Percentiles rank a stretch among this genome's conserved stretches.
phyloP scores from a whole-genome alignment of 2,797 vertebrate genomes.

The Podarcis siculus region DNA sequence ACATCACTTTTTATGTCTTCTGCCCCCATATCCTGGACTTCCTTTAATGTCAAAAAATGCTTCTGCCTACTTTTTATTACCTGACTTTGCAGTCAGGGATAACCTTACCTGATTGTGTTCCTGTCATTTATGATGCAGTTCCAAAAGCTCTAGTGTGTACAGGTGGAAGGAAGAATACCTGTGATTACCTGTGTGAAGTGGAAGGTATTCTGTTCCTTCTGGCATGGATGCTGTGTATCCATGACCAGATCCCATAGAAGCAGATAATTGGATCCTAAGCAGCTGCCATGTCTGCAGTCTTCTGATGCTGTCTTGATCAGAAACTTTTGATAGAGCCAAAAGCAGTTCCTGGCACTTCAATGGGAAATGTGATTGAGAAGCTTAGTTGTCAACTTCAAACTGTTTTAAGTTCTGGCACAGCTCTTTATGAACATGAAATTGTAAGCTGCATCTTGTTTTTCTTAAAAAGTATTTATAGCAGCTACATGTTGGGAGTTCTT shows the following conservation, averaged over 20 bases:
- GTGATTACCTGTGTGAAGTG: background rate
- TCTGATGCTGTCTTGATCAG: background rate
- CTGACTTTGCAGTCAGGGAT: background rate
- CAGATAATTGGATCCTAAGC: conserved; percentile 7
- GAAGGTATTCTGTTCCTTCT: background rate
- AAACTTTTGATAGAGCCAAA: background rate
- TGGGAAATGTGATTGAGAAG: background rate
- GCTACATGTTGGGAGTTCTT: conserved; percentile 28
- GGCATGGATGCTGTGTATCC: background rate
- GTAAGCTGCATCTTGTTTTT: conserved; percentile 33
- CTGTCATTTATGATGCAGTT: background rate
- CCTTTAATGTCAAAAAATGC: background rate
- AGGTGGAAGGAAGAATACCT: background rate
- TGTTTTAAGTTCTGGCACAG: background rate
- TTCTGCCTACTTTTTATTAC: background rate
- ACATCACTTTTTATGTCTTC: background rate
- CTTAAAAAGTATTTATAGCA: conserved; percentile 30
- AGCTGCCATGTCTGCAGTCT: background rate
- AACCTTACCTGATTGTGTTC: background rate
- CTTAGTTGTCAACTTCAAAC: conserved; percentile 29
- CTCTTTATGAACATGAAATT: conserved; percentile 26
- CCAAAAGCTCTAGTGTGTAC: background rate
- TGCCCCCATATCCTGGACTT: background rate
- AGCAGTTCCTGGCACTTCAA: background rate
- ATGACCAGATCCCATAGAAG: conserved; percentile 9